phyloP scores from a whole-genome alignment of 1,140 invertebrate genomes.

The Drosophila nebulosa region DNA sequence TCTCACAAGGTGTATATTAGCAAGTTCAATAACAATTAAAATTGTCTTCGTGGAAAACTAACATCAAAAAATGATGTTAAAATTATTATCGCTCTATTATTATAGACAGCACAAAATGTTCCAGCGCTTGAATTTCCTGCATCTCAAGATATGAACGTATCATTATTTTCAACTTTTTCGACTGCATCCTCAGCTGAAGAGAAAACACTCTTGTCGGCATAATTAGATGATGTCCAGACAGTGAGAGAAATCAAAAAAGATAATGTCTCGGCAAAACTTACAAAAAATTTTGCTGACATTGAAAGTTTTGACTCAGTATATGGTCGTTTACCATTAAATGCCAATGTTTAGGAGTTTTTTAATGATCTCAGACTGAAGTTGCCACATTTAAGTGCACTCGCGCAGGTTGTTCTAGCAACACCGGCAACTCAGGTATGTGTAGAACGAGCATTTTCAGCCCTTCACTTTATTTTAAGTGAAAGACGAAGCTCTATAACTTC shows the following conservation, averaged over 20 bases:
- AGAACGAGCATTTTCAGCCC: slow-evolving; percentile 5
- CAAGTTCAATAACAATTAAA: slow-evolving; percentile 14
- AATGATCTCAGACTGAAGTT: too few species aligned
- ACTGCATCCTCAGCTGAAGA: neutral
- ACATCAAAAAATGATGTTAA: too few species aligned
- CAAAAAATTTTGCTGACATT: slow-evolving; percentile 8
- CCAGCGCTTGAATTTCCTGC: neutral
- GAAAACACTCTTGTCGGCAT: too few species aligned
- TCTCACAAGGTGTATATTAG: slow-evolving; percentile 27
- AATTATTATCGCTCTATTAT: too few species aligned
- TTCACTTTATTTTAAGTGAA: slow-evolving; percentile 11
- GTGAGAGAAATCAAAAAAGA: too few species aligned
- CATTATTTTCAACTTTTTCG: neutral
- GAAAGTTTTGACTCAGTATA: slow-evolving; percentile 4
- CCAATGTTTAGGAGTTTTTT: neutral
- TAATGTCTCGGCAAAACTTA: neutral
- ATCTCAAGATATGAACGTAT: neutral
- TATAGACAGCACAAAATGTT: neutral
- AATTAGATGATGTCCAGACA: too few species aligned
- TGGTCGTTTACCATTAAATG: slow-evolving; percentile 12
- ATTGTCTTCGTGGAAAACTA: too few species aligned
- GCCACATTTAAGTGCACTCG: too few species aligned
- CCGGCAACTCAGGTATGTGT: too few species aligned
- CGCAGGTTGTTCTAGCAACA: too few species aligned
- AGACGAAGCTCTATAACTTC: slow-evolving; percentile 15